Percentiles rank a stretch among this genome's conserved stretches.
phyloP scores from a whole-genome alignment of 2,888 invertebrate genomes.

The Petrolisthes manimaculis region DNA sequence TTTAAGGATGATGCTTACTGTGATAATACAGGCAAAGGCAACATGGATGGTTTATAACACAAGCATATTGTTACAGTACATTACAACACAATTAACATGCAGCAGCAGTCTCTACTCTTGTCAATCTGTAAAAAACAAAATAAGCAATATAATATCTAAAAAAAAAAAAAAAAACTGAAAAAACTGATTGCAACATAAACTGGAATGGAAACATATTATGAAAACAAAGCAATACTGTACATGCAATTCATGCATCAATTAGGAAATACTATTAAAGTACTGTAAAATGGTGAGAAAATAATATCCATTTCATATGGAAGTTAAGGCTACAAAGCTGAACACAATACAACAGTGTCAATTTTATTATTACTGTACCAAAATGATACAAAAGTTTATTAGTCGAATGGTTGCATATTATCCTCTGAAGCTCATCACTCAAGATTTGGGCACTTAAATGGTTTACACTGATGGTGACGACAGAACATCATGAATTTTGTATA shows the following conservation, averaged over 20 bases:
- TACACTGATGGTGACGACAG: no score
- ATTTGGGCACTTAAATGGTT: no score
- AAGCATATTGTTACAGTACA: not conserved
- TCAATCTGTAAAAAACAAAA: constrained; percentile 1
- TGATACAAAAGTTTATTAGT: no score
- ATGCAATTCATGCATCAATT: not conserved
- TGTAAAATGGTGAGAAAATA: not conserved
- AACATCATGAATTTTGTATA: no score
- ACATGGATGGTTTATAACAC: not conserved
- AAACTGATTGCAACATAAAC: not conserved
- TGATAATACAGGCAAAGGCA: not conserved
- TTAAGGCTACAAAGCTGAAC: no score
- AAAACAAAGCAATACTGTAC: not conserved
- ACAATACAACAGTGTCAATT: no score
- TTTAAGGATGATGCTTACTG: not conserved
- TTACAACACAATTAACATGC: not conserved
- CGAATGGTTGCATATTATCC: no score
- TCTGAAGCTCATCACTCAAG: no score
- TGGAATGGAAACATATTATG: not conserved
- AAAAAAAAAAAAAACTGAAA: not conserved
- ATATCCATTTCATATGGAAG: no score
- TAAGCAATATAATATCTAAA: constrained; percentile 4
- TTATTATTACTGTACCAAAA: no score
- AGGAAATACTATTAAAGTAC: not conserved
- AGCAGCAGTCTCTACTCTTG: not conserved